Evolutionary conservation across 2,113 vertebrate genomes (phyloP).

Genomic region (Oceanites oceanicus): DNA sequence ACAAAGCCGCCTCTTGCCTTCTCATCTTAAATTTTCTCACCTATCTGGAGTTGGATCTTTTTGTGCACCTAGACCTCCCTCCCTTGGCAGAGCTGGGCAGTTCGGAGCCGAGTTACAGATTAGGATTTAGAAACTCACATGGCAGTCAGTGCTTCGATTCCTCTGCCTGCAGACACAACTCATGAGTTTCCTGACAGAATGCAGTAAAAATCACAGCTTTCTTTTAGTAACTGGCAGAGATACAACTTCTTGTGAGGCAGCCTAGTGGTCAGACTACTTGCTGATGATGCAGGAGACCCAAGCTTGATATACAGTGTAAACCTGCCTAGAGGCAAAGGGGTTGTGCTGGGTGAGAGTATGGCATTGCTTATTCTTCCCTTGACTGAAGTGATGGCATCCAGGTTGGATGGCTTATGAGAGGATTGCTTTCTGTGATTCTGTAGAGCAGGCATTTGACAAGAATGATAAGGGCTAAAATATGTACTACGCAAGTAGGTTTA

Average conservation of each 20-base stretch:
- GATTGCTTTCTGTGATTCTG: background rate
- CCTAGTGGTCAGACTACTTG: background rate
- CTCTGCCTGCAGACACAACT: background rate
- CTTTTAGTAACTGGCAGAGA: background rate
- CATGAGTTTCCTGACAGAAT: background rate
- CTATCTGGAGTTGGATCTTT: background rate
- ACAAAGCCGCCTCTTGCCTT: background rate
- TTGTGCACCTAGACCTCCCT: background rate
- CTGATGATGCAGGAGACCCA: background rate
- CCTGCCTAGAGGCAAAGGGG: background rate
- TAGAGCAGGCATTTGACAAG: background rate
- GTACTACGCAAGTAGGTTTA: background rate
- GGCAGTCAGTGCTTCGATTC: background rate
- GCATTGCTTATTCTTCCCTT: background rate
- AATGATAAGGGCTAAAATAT: background rate
- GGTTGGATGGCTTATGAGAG: background rate
- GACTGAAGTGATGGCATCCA: background rate
- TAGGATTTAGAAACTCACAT: background rate
- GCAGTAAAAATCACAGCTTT: background rate
- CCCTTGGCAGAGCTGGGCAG: background rate
- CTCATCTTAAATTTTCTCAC: background rate
- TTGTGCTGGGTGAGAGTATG: background rate
- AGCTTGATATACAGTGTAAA: background rate
- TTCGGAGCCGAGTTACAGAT: background rate
- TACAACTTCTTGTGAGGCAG: background rate